Conservation (phyloP, 2,797 vertebrate species). For the Tokudaia muenninki region DNA sequence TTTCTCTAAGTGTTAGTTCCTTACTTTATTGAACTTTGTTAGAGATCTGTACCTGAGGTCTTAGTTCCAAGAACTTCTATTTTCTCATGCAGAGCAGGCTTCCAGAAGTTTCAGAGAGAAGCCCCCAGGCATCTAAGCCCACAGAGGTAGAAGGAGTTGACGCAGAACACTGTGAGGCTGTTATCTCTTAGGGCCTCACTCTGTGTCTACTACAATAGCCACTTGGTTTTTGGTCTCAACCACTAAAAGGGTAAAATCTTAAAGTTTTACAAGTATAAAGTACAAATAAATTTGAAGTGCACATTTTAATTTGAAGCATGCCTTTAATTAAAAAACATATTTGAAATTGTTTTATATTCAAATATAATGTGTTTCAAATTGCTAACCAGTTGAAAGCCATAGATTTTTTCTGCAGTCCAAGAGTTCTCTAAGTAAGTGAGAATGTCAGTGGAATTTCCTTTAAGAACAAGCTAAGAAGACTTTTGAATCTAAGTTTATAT, state of each 20-base stretch:
- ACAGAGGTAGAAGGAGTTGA: background rate
- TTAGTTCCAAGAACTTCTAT: background rate
- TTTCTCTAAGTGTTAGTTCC: background rate
- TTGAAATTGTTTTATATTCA: background rate
- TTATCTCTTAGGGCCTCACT: background rate
- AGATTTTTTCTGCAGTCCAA: background rate
- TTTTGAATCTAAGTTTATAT: background rate
- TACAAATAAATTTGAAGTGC: background rate
- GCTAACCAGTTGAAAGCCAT: background rate
- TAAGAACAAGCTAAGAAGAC: background rate
- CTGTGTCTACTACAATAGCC: background rate
- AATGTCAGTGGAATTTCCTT: background rate
- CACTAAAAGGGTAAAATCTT: background rate
- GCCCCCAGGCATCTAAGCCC: background rate
- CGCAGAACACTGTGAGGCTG: background rate
- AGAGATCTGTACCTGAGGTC: background rate
- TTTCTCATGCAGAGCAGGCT: background rate
- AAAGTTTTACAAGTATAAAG: background rate
- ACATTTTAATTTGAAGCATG: background rate
- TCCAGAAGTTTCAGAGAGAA: constrained; percentile 36
- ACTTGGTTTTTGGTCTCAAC: background rate
- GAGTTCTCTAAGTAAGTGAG: background rate
- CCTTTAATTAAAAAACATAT: background rate
- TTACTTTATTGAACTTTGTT: background rate
- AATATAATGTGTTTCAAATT: constrained; percentile 17